Conservation (phyloP, 2,113 vertebrate genomes). For the Lophura nycthemera region DNA sequence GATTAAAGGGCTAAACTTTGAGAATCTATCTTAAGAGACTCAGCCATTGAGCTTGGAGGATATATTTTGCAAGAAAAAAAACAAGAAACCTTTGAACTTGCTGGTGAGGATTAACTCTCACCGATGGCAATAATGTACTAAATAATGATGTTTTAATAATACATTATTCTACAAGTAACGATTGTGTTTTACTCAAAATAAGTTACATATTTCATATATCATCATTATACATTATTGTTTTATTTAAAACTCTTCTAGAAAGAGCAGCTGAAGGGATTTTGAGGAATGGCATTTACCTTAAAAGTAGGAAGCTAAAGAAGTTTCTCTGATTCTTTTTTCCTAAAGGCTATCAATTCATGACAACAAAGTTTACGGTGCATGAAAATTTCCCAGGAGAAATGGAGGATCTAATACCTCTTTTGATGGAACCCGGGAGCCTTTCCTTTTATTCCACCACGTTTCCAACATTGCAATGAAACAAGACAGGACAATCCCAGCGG, state of each 20-base stretch:
- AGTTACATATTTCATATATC: slow-evolving; percentile 35
- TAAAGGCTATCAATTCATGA: background rate
- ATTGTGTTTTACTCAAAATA: slow-evolving; percentile 38
- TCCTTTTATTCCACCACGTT: slow-evolving; percentile 97
- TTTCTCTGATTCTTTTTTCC: background rate
- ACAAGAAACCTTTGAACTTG: background rate
- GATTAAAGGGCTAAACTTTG: background rate
- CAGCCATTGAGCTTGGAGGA: slow-evolving; percentile 1
- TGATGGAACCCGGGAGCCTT: slow-evolving; percentile 95
- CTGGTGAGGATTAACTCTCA: slow-evolving; percentile 1
- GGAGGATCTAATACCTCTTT: slow-evolving; percentile 92
- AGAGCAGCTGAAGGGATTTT: background rate
- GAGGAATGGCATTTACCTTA: background rate
- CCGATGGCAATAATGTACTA: background rate
- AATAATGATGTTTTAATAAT: slow-evolving; percentile 41
- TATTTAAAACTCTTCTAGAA: background rate
- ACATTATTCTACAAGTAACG: slow-evolving; percentile 40
- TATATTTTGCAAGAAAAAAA: background rate
- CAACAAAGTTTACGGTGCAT: slow-evolving; percentile 41
- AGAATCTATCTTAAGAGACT: slow-evolving; percentile 1
- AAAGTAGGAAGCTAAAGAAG: slow-evolving; percentile 5
- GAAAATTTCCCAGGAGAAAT: slow-evolving; percentile 66
- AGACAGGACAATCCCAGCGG: slow-evolving; percentile 95
- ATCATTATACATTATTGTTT: background rate
- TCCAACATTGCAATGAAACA: slow-evolving; percentile 98